phyloP scores from a whole-genome alignment of 2,113 vertebrate species.

The Psophia crepitans region DNA sequence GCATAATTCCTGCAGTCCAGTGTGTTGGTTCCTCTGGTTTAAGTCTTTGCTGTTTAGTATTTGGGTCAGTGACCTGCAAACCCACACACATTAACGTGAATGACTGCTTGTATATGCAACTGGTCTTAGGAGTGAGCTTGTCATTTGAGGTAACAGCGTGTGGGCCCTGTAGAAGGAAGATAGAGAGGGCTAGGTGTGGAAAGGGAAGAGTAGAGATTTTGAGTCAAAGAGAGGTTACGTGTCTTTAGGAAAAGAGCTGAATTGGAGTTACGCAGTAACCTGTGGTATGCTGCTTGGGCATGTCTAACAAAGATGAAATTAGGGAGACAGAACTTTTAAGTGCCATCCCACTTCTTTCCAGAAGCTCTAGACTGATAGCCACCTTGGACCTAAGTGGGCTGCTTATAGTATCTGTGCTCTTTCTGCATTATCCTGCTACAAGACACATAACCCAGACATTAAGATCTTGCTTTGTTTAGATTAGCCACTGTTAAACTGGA shows the following conservation, averaged over 20 bases:
- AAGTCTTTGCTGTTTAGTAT: not conserved
- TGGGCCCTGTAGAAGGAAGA: not conserved
- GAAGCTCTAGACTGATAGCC: not conserved
- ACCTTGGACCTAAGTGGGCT: not conserved
- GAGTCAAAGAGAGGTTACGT: not conserved
- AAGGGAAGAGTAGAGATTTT: not conserved
- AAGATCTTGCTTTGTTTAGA: too few relatives aligned
- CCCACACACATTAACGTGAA: not conserved
- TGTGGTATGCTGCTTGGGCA: not conserved
- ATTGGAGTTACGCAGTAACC: not conserved
- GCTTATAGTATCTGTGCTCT: not conserved
- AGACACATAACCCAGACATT: too few relatives aligned
- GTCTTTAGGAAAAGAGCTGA: not conserved
- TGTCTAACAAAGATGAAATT: not conserved
- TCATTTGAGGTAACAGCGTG: not conserved
- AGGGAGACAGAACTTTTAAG: not conserved
- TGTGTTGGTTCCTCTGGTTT: not conserved
- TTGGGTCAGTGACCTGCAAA: not conserved
- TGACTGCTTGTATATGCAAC: not conserved
- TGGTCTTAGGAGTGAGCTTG: not conserved
- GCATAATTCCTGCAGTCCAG: not conserved
- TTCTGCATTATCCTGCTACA: not conserved
- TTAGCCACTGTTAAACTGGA: not conserved
- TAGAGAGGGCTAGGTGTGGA: not conserved
- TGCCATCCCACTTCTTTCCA: not conserved